These are phyloP conservation scores for Helostoma temminkii DNA, from an alignment of 2,797 vertebrate genomes.

Conservation along the genomic window DNA sequence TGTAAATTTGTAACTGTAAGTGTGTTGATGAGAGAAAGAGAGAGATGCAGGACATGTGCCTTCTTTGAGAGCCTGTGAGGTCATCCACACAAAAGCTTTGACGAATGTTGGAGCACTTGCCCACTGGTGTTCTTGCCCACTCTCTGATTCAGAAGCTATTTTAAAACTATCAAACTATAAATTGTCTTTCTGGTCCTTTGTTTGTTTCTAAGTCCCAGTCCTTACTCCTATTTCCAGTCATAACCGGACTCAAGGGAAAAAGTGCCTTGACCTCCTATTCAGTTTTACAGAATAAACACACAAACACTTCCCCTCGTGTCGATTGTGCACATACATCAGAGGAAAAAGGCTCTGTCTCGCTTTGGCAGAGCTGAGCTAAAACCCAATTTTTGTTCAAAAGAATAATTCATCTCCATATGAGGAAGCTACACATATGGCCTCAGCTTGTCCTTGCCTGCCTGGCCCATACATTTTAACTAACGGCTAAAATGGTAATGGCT, in stretches of 20 bases:
- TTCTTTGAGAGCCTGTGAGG: conserved; percentile 24
- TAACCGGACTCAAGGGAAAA: background rate
- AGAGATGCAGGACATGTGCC: background rate
- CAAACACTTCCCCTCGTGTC: conserved; percentile 10
- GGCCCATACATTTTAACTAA: conserved; percentile 10
- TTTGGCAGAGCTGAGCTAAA: conserved; percentile 60
- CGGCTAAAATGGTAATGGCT: conserved; percentile 21
- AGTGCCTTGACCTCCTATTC: conserved; percentile 10
- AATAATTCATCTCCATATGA: conserved; percentile 67
- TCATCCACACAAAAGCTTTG: conserved; percentile 31
- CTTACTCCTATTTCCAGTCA: background rate
- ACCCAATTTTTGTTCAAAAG: conserved; percentile 64
- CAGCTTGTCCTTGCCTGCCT: conserved; percentile 45
- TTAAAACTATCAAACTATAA: conserved; percentile 10
- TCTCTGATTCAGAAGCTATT: conserved; percentile 14
- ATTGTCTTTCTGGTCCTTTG: conserved; percentile 1
- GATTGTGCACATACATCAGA: conserved; percentile 44
- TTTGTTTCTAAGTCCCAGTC: background rate
- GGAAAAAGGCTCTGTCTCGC: conserved; percentile 42
- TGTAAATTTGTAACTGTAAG: too few species aligned
- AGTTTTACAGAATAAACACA: conserved; percentile 16
- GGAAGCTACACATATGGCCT: conserved; percentile 41
- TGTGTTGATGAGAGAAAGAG: conserved; percentile 9
- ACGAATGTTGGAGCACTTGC: conserved; percentile 18
- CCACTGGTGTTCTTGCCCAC: conserved; percentile 15